A percentile compares a stretch with the other conserved stretches of the same genome.
These are phyloP conservation scores for human (Homo sapiens) DNA, from an alignment of 2,113 vertebrate species.

Conservation along the genomic window GRCh38 chr12:79956001-79956500, in stretches of 20 bases:
- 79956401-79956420: not conserved
- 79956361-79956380: not conserved
- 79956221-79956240: not conserved
- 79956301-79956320: not conserved
- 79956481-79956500: not conserved
- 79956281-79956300: not conserved
- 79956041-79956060: not conserved
- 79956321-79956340: not conserved
- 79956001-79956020: not conserved
- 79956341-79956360: not conserved
- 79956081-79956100: not conserved
- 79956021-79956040: not conserved
- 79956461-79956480: not conserved
- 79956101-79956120: not conserved
- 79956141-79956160: not conserved
- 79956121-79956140: not conserved
- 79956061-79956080: not conserved
- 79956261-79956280: not conserved
- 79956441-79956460: not conserved
- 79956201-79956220: not conserved
- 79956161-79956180: not conserved
- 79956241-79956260: not conserved
- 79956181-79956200: not conserved
- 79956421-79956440: not conserved
- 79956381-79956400: not conserved